phyloP scores from a whole-genome alignment of 2,113 vertebrate species.

The Burhinus oedicnemus region DNA sequence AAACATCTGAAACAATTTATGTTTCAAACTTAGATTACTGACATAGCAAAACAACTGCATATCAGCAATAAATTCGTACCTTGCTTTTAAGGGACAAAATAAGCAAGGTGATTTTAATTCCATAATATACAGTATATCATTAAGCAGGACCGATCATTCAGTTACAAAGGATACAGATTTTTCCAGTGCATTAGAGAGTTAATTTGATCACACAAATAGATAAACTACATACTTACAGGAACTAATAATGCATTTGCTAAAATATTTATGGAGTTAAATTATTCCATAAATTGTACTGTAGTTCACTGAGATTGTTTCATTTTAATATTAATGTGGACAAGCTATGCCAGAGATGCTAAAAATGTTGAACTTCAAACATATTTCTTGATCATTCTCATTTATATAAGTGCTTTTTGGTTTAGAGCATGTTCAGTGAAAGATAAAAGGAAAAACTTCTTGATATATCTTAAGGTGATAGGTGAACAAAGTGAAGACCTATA shows the following conservation, averaged over 20 bases:
- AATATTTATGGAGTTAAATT: slow-evolving; percentile 50
- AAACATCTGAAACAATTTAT: neutral
- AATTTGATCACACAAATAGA: neutral
- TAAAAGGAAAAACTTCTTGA: slow-evolving; percentile 5
- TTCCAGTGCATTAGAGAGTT: neutral
- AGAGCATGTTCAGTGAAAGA: slow-evolving; percentile 1
- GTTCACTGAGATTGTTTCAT: neutral
- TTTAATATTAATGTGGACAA: slow-evolving; percentile 47
- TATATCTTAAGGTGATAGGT: slow-evolving; percentile 29
- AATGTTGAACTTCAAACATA: slow-evolving; percentile 13
- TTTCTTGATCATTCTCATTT: slow-evolving; percentile 20
- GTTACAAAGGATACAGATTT: neutral
- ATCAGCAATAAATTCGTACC: neutral
- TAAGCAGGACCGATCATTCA: neutral
- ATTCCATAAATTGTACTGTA: slow-evolving; percentile 31
- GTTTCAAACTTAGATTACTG: neutral
- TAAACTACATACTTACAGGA: neutral
- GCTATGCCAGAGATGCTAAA: slow-evolving; percentile 5
- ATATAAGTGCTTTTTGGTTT: neutral
- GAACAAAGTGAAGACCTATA: neutral
- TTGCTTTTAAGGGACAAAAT: neutral
- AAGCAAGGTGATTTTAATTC: neutral
- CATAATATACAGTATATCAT: neutral
- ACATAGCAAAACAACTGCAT: neutral
- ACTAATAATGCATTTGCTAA: neutral